phyloP scores from a whole-genome alignment of 2,797 vertebrate species.

The Austrolebias charrua region DNA sequence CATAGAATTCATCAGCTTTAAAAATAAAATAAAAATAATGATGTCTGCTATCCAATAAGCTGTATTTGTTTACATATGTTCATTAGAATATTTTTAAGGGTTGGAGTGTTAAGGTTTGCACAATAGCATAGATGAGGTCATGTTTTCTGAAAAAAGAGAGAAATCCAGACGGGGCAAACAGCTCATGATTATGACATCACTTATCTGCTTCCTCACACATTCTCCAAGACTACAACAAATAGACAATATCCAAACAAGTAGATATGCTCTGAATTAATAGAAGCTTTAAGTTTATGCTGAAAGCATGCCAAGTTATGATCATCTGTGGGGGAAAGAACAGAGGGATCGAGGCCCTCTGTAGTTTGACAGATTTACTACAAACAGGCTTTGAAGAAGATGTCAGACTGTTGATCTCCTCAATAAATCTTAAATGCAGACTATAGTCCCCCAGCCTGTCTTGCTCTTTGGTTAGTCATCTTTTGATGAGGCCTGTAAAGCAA shows the following conservation, averaged over 20 bases:
- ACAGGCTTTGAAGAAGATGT: conserved; percentile 61
- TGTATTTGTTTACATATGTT: neutral
- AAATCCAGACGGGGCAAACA: conserved; percentile 49
- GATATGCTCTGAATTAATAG: conserved; percentile 36
- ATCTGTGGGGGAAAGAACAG: conserved; percentile 49
- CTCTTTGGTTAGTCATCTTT: conserved; percentile 45
- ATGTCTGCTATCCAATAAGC: neutral
- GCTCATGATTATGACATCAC: conserved; percentile 48
- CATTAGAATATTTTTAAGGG: neutral
- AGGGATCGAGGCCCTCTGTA: conserved; percentile 43
- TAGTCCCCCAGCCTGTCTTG: conserved; percentile 25
- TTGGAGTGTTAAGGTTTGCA: conserved; percentile 22
- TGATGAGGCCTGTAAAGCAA: conserved; percentile 33
- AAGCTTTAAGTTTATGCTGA: conserved; percentile 10
- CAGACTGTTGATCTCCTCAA: conserved; percentile 38
- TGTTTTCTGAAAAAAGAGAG: conserved; percentile 27
- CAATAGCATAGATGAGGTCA: conserved; percentile 49
- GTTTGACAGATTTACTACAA: conserved; percentile 58
- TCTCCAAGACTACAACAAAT: conserved; percentile 8
- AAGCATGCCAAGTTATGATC: conserved; percentile 22
- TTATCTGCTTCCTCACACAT: conserved; percentile 46
- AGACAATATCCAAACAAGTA: conserved; percentile 11
- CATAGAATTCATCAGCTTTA: too few relatives aligned
- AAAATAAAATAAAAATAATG: neutral
- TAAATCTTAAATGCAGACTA: conserved; percentile 51